These are phyloP conservation scores for Anneissia japonica DNA, from an alignment of 35 echinoderm and acorn worm species.

Conservation along the genomic window DNA sequence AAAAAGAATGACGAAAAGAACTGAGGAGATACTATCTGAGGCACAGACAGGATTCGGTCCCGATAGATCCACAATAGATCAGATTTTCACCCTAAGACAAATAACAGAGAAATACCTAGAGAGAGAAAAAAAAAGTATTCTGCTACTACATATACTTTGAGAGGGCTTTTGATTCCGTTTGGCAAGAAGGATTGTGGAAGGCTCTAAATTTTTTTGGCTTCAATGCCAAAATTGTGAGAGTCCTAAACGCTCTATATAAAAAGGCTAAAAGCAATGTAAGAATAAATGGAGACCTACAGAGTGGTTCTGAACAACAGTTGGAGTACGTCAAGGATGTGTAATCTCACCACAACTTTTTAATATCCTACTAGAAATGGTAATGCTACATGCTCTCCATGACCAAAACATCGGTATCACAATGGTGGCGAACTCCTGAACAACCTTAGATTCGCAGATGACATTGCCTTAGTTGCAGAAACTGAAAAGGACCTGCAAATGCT, in stretches of 20 bases:
- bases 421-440: slow-evolving; percentile 2
- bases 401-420: not conserved
- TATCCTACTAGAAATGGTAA: not conserved
- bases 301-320: not conserved
- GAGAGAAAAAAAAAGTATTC: not conserved
- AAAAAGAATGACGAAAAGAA: no score
- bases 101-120: slow-evolving; percentile 20
- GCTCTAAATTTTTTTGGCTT: not conserved
- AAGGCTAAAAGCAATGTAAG: not conserved
- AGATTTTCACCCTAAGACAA: not conserved
- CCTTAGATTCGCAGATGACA: slow-evolving; percentile 22
- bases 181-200: not conserved
- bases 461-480: slow-evolving; percentile 13
- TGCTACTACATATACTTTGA: slow-evolving; percentile 7
- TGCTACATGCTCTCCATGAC: not conserved
- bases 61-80: not conserved
- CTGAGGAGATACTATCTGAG: no score
- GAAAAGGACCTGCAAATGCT: not conserved
- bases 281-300: not conserved
- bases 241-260: not conserved
- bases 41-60: not conserved
- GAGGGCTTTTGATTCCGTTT: slow-evolving; percentile 9
- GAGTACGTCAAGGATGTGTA: slow-evolving; percentile 13
- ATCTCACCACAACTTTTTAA: slow-evolving; percentile 11
- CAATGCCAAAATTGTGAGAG: not conserved